Evolutionary conservation across 2,888 invertebrate genomes (phyloP).

Genomic region (Megalurothrips usitatus): DNA sequence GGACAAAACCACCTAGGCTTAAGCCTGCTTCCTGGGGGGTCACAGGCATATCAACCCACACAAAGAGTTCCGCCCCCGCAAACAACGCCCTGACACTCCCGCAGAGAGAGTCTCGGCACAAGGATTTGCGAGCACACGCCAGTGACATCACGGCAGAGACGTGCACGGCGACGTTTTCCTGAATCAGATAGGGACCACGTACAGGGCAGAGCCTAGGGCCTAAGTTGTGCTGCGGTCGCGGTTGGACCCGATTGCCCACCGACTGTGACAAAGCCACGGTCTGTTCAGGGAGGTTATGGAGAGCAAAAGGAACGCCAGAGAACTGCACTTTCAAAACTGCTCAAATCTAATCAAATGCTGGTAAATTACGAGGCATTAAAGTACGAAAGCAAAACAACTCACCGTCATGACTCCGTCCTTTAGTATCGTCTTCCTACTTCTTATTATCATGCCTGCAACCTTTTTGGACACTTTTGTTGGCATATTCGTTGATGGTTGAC

Average conservation of each 20-base stretch:
- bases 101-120: not conserved
- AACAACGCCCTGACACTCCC: not conserved
- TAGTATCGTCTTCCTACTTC: constrained; percentile 78
- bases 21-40: not conserved
- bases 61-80: no score
- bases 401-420: constrained; percentile 86
- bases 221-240: not conserved
- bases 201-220: not conserved
- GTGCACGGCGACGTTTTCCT: not conserved
- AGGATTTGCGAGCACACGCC: not conserved
- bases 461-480: constrained; percentile 75
- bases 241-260: not conserved
- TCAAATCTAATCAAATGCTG: not conserved
- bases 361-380: not conserved
- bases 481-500: constrained; percentile 45
- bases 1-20: not conserved
- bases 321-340: not conserved
- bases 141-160: not conserved
- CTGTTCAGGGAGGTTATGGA: not conserved
- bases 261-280: not conserved
- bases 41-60: not conserved
- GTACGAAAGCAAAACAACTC: constrained; percentile 40
- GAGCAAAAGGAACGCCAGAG: not conserved
- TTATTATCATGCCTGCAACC: constrained; percentile 80
- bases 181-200: not conserved